These are phyloP conservation scores for Eurypyga helias DNA, from an alignment of 2,113 vertebrate species.

Conservation along the genomic window DNA sequence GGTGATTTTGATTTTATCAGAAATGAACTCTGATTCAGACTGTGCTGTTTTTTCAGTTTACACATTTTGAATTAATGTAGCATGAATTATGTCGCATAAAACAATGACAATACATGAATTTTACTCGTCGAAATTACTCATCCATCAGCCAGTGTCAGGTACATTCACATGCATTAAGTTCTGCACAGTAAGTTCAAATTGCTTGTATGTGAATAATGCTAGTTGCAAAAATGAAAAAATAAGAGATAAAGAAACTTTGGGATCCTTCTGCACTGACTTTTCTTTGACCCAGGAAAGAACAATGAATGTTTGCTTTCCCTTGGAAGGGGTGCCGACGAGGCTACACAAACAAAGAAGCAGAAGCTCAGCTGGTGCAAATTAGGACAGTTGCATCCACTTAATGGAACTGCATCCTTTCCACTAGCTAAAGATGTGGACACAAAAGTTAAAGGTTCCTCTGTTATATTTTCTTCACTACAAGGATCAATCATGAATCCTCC, in stretches of 20 bases:
- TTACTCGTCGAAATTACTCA: conserved; percentile 1
- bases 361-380: conserved; percentile 67
- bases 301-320: conserved; percentile 68
- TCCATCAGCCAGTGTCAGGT: conserved; percentile 30
- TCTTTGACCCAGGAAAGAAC: conserved; percentile 61
- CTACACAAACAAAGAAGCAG: conserved; percentile 62
- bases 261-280: conserved; percentile 54
- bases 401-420: conserved; percentile 18
- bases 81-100: conserved; percentile 35
- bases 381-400: conserved; percentile 27
- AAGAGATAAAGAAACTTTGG: conserved; percentile 19
- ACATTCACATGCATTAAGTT: neutral
- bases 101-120: neutral
- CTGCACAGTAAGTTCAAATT: neutral
- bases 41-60: neutral
- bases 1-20: neutral
- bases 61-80: conserved; percentile 30
- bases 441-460: conserved; percentile 25
- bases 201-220: neutral
- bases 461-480: neutral
- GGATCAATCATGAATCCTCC: neutral
- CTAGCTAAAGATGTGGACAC: conserved; percentile 14
- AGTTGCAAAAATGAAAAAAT: neutral
- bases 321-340: conserved; percentile 56
- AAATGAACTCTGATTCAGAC: neutral